Base-by-base conservation (phyloP, 2,888 invertebrate genomes). In the Antheraea assamensis region DNA sequence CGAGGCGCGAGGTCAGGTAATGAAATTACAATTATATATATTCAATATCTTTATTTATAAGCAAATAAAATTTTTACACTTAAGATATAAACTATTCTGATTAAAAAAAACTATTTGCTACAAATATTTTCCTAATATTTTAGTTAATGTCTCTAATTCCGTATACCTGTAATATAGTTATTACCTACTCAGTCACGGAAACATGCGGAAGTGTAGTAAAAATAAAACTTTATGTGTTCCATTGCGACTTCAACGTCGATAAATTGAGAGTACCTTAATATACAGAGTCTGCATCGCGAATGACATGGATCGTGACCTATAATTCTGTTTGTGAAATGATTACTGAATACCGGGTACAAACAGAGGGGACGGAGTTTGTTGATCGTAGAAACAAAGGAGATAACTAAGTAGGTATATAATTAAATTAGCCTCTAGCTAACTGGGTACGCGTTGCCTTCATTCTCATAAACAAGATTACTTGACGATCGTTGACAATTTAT, bases 291-390 rank as follows among this genome's bases (percentile, higher is more conserved):
- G 31, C 35, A 72, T 79, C 80, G 78, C 80, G 79, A 82, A 82
- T 82, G 83, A 84, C 79, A 76, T 76, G 81, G 78, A 80, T 80
- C 78, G 79, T 80, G 79, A 83, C 80, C 78, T 78, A 80, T 82
- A 85, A 82, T 80, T 81, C 83, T 81, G 81, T 85, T 83, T 83
- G 82, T 80, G 76, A 83, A 86, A 82, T 86, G 85, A 86, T 85
- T 84, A 82, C 82, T 75, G 76, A 82, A 83, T 76, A 80, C 79
- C 78, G 80, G 75, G 76, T 78, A 78, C 82, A 82, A 81, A 82
- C 84, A 82, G 75, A 71, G 75, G 71, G 76, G 77, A n/a, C 58
- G 75, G 64, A 73, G 72, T 76, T 78, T 78, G 70, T 55, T 75
- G 76, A 78, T 75, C 75, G 73, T 72, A 74, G 76, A 76, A 73